Base-by-base conservation (phyloP, 2,113 vertebrate genomes). In the Myotis davidii region DNA sequence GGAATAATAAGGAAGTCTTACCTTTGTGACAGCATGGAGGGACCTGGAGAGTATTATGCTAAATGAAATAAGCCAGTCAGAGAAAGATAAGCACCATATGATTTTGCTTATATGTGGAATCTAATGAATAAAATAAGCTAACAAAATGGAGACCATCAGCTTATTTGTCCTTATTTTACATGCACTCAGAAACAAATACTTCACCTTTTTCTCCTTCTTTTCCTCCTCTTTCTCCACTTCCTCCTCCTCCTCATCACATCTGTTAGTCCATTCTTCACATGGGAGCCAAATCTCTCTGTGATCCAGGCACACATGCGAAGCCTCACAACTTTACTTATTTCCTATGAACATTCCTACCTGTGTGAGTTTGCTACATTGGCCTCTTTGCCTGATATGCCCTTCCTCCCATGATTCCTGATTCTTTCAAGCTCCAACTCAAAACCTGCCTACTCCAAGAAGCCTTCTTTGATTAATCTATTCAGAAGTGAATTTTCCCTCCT, bases 341-440 rank as follows among this genome's bases (percentile, higher is more conserved):
- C n/a, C 48, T 32, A 3, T 32, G 16, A 72, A 69, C n/a, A 50
- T 56, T 91, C 5, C 5, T 73, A 32, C 20, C 20, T 56, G 6
- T 86, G 56, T 70, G 34, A 81, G 65, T 91, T 76, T 92, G 9
- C 52, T 92, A 50, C 34, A 69, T 59, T 34, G 20, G 20, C 25
- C n/a, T 9, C 52, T 92, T 94, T 85, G 67, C 48, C 32, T 76
- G 48, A 20, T 52, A 56, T 70, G 20, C 7, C 2, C 42, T 92
- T 10, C 9, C 3, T 17, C 5, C 29, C 39, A 1, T 29, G 2
- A 73, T 32, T 88, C 13, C 25, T 39, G 34, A 81, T 23, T 72
- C 23, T 92, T 95, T 90, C 23, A 70, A 90, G 25, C 29, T 90
- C n/a, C 50, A 97, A 52, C 76, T 91, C 34, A 93, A 72, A 85